A percentile compares a stretch with the other conserved stretches of the same genome.
These are phyloP conservation scores for Nansenia antarctica DNA, from an alignment of 2,113 vertebrate genomes.

Conservation along the genomic window DNA sequence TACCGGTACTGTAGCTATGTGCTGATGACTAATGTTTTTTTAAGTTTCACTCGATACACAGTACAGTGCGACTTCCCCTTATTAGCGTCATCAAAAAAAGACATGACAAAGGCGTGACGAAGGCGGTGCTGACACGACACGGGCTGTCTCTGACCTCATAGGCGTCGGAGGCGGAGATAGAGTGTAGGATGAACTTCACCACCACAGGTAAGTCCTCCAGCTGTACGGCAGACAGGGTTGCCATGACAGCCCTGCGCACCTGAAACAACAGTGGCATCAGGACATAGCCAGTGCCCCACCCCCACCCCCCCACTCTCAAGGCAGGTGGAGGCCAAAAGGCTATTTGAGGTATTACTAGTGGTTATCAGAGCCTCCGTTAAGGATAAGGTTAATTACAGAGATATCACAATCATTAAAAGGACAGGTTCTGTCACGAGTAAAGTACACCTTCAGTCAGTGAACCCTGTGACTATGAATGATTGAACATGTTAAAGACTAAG, in stretches of 20 bases:
- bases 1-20: too few species aligned
- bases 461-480: background rate
- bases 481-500: background rate
- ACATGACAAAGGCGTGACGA: too few species aligned
- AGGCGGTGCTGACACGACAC: too few species aligned
- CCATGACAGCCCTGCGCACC: conserved; percentile 87
- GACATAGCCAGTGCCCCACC: too few species aligned
- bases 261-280: conserved; percentile 47
- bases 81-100: too few species aligned
- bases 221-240: conserved; percentile 84
- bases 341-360: background rate
- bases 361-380: too few species aligned
- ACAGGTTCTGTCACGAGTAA: background rate
- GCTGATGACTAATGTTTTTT: too few species aligned
- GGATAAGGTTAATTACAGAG: background rate
- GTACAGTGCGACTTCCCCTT: too few species aligned
- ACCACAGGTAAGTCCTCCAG: conserved; percentile 91
- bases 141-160: conserved; percentile 76
- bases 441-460: background rate
- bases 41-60: too few species aligned
- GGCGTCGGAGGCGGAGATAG: conserved; percentile 81
- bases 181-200: conserved; percentile 93
- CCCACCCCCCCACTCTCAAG: background rate
- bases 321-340: background rate
- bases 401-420: background rate